Conservation (phyloP, 2,113 vertebrate species). For the Psilopsiagon aymara region DNA sequence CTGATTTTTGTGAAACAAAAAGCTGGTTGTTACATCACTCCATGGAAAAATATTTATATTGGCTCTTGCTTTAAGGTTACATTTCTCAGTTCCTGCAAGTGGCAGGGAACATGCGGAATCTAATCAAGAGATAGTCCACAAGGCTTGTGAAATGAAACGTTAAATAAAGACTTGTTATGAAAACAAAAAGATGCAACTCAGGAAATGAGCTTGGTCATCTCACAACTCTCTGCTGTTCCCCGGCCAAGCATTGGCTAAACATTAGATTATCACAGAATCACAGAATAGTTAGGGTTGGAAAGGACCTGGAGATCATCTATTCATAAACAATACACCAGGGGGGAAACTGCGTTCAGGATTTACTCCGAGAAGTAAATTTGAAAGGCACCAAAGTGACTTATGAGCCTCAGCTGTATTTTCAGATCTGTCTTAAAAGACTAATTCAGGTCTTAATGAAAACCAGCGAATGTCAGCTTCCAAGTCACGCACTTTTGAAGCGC, state of each 20-base stretch:
- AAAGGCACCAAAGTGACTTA: background rate
- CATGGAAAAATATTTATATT: conserved; percentile 55
- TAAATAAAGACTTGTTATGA: conserved; percentile 28
- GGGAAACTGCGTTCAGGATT: background rate
- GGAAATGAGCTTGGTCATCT: conserved; percentile 61
- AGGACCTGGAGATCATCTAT: too few relatives aligned
- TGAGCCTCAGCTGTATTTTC: background rate
- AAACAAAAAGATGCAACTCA: conserved; percentile 58
- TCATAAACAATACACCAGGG: background rate
- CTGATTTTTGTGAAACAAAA: conserved; percentile 27
- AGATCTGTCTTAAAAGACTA: background rate
- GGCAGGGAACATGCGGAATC: conserved; percentile 49
- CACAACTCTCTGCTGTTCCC: background rate
- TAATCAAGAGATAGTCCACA: conserved; percentile 46
- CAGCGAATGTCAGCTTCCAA: background rate
- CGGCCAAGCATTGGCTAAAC: background rate
- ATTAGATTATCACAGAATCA: background rate
- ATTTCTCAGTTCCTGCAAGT: conserved; percentile 46
- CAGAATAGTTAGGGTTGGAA: too few relatives aligned
- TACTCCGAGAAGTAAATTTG: background rate
- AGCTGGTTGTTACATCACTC: conserved; percentile 22
- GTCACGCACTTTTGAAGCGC: background rate
- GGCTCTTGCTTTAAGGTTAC: conserved; percentile 40
- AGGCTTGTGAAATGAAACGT: conserved; percentile 39
- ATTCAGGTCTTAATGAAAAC: background rate